Evolutionary conservation across 2,888 invertebrate genomes (phyloP).

Genomic region (Homarus gammarus): DNA sequence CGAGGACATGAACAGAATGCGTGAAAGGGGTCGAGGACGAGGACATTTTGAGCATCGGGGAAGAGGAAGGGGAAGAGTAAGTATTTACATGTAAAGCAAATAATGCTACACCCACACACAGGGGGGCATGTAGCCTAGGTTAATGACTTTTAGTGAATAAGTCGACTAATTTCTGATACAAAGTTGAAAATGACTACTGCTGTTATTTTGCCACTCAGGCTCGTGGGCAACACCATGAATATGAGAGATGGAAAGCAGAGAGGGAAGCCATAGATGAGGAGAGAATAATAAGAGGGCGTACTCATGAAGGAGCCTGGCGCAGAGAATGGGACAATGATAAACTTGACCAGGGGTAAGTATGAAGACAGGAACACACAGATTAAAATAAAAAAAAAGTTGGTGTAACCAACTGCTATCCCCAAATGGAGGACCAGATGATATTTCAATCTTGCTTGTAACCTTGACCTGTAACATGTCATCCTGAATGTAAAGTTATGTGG

Average conservation of each 20-base stretch:
- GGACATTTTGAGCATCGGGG: slow-evolving; percentile 16
- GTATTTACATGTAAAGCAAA: not conserved
- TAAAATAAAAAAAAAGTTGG: too few relatives aligned
- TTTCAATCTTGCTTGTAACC: too few relatives aligned
- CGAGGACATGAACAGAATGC: not conserved
- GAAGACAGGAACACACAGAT: too few relatives aligned
- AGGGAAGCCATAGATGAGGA: slow-evolving; percentile 64
- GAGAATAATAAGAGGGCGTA: slow-evolving; percentile 43
- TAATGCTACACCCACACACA: not conserved
- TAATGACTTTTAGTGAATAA: too few relatives aligned
- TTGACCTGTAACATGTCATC: too few relatives aligned
- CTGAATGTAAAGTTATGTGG: too few relatives aligned
- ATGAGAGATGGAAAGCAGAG: slow-evolving; percentile 71
- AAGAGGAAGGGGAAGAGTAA: not conserved
- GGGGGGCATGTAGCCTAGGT: too few relatives aligned
- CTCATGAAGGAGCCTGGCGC: slow-evolving; percentile 65
- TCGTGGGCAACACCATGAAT: slow-evolving; percentile 39
- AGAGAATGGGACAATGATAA: slow-evolving; percentile 70
- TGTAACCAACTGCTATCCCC: too few relatives aligned
- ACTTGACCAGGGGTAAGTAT: slow-evolving; percentile 52
- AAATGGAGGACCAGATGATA: too few relatives aligned
- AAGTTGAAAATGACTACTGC: not conserved
- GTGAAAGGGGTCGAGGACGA: slow-evolving; percentile 28
- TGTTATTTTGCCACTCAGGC: slow-evolving; percentile 4
- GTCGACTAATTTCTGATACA: too few relatives aligned